phyloP scores from a whole-genome alignment of 2,113 vertebrate genomes.

The Pteruthius melanotis region DNA sequence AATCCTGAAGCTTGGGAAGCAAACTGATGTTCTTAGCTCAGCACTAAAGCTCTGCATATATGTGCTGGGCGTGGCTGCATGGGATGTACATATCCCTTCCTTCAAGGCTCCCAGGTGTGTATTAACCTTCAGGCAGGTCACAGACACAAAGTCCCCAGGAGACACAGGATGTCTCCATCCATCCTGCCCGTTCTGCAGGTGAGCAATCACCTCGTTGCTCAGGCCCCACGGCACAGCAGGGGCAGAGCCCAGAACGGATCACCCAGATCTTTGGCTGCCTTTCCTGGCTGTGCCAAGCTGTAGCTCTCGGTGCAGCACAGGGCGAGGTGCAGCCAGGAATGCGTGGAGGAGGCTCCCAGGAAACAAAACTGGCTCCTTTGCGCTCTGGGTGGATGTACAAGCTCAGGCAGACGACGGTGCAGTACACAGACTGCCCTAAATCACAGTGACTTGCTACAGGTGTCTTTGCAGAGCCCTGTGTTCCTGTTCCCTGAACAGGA shows the following conservation, averaged over 20 bases:
- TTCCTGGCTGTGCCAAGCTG: not conserved
- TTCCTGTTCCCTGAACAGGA: not conserved
- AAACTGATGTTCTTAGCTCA: not conserved
- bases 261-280: not conserved
- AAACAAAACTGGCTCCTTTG: slow-evolving; percentile 1
- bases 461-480: not conserved
- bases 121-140: not conserved
- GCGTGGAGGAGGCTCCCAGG: not conserved
- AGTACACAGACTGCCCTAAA: not conserved
- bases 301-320: not conserved
- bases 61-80: not conserved
- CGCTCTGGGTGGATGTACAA: not conserved
- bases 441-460: not conserved
- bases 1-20: not conserved
- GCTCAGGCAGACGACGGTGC: not conserved
- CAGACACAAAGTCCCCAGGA: not conserved
- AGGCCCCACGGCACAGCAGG: not conserved
- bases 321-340: slow-evolving; percentile 13
- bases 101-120: not conserved
- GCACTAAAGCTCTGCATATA: rapidly evolving
- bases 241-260: not conserved
- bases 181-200: not conserved
- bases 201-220: not conserved
- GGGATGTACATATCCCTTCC: not conserved
- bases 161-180: not conserved